Base-by-base conservation (phyloP, 2,797 vertebrate species). In the Ptychobarbus kaznakovi region DNA sequence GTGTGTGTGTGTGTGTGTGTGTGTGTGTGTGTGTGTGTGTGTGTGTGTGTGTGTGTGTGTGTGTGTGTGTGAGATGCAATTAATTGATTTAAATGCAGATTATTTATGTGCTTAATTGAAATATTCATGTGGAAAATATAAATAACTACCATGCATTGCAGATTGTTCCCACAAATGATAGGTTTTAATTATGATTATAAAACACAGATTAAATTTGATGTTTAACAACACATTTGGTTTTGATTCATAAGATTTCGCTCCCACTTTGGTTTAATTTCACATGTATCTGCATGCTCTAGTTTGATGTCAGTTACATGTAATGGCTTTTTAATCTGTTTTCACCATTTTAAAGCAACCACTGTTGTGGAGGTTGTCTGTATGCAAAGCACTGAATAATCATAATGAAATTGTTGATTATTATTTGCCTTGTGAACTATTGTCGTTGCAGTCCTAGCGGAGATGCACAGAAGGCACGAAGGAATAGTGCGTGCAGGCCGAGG, bases 221-320 rank as follows among this genome's bases (percentile, higher is more conserved):
- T 10, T 61, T 18, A 18, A 18, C 3, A 76, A 40, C 6, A 38
- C 25, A n/a, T 25, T 77, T 38, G 1, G 11, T 38, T 22, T 76
- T 1, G 16, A 53, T 56, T 20, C 25, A 56, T 15, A n/a, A 15
- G 11, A 13, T 38, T 56, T 51, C 8, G 49, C 49, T 16, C 49
- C 49, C 1, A 16, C 15, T 4, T 18, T 10, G 11, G 0, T 49
- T 78, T 78, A 0, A 46, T 12, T 53, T 49, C 32, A 3, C 77
- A 46, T 56, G 53, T 75, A n/a, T 28, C 3, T 49, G 69, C 25
- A 46, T 49, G 7, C 28, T 42, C 53, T 72, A 46, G 63, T 40
- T 46, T 88, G 77, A 56, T 51, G 32, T 12, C 40, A 70, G 68
- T 63, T 56, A 25, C 20, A 58, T 28, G 38, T 16, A 77, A 77